A percentile compares a stretch with the other conserved stretches of the same genome.
Evolutionary conservation across 2,888 invertebrate genomes (phyloP).

Genomic region (Lampropteryx suffumata): DNA sequence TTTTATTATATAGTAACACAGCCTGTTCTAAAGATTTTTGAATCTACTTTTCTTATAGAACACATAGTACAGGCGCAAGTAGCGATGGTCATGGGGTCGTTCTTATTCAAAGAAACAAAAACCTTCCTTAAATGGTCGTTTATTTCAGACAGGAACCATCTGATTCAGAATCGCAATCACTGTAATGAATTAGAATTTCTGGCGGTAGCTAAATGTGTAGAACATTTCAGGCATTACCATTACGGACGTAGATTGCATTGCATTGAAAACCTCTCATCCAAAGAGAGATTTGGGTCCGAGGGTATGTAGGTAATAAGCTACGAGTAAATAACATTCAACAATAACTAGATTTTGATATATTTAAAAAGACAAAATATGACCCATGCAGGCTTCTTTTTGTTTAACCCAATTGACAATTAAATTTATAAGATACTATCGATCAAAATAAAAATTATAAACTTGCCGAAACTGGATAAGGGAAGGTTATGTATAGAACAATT

Average conservation of each 20-base stretch:
- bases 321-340: too few relatives aligned
- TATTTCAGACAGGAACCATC: neutral
- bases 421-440: too few relatives aligned
- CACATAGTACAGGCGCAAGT: neutral
- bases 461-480: too few relatives aligned
- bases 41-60: neutral
- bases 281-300: neutral
- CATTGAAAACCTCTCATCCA: neutral
- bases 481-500: too few relatives aligned
- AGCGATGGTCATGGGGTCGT: neutral
- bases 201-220: neutral
- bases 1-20: too few relatives aligned
- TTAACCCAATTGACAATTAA: too few relatives aligned
- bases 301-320: too few relatives aligned
- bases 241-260: neutral
- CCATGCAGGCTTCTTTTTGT: too few relatives aligned
- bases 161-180: neutral
- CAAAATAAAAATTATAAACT: too few relatives aligned
- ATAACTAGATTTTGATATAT: too few relatives aligned
- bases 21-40: neutral
- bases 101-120: neutral
- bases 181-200: neutral
- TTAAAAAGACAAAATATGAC: too few relatives aligned
- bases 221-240: neutral
- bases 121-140: neutral